Base-by-base conservation (phyloP, 2,797 vertebrate species). In the Myripristis jacobus region DNA sequence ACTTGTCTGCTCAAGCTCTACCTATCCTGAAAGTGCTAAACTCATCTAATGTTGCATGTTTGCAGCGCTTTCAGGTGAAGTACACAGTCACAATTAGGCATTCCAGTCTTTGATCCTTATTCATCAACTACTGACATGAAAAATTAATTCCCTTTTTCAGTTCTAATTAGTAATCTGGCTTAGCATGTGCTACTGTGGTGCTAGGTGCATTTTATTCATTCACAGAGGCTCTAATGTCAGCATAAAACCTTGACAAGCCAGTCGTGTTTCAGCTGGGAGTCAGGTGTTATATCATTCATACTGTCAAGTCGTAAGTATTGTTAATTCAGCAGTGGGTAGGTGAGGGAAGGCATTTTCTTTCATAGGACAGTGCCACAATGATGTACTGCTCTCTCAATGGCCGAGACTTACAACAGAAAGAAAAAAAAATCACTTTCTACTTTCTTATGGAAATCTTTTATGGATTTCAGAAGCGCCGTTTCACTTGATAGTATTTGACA, bases 111-210 rank as follows among this genome's bases (percentile, higher is more conserved):
- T 83, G 80, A 89, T 89, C 84, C 75, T 78, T 85, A 88, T 88
- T 86, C 81, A 88, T 90, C 87, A 88, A 54, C 77, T 67, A 75
- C 88, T 86, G 88, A 90, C 86, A 84, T 58, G 78, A 88, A 89
- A 86, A 83, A 88, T 78, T 75, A 74, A 88, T 91, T 84, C 79
- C 71, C 82, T 79, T 80, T 81, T 75, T 79, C 73, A 70, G 68
- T 78, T 87, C 88, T 85, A 91, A 92, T 91, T 79, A 91, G 79
- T 77, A 78, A 86, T 84, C 86, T 81, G 80, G 72, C 59, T 66
- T 61, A 82, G 66, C 44, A 38, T 50, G 61, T 73, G 79, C 65
- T 48, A 55, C 77, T 61, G 60, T 66, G 56, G 79, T 75, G 81
- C 71, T 77, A 77, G 43, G 65, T 77, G 66, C 76, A 73, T 86